Conservation (phyloP, 2,888 invertebrate species). For the Zaprionus obscuricornis region DNA sequence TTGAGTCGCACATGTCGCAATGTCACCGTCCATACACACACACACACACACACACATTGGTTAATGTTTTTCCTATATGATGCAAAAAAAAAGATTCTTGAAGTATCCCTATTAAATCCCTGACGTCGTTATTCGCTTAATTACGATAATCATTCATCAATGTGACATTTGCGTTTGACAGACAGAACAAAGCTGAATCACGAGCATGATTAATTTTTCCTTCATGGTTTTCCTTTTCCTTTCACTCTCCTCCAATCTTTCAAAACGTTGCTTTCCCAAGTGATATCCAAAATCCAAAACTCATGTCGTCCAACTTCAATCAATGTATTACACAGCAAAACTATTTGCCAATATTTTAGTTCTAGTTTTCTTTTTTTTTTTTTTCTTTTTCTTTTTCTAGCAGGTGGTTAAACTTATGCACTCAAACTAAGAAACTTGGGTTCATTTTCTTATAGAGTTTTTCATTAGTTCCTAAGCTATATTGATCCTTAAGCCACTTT, state of each 20-base stretch:
- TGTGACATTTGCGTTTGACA: constrained; percentile 79
- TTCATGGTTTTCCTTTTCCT: too few species aligned
- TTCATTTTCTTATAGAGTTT: too few species aligned
- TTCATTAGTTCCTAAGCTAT: too few species aligned
- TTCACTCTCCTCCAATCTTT: too few species aligned
- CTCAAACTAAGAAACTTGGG: neutral
- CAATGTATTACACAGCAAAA: constrained; percentile 45
- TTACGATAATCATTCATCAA: constrained; percentile 78
- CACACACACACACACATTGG: too few species aligned
- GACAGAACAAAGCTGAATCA: constrained; percentile 71
- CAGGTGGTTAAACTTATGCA: constrained; percentile 25
- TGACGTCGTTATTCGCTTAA: constrained; percentile 70
- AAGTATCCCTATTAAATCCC: constrained; percentile 43
- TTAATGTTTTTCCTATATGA: constrained; percentile 16
- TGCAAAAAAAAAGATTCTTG: neutral
- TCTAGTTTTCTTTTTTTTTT: constrained; percentile 2
- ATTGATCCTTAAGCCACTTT: too few species aligned
- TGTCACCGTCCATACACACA: constrained; percentile 49
- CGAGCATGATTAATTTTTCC: constrained; percentile 62
- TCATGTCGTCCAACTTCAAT: neutral
- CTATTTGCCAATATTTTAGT: constrained; percentile 16
- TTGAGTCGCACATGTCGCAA: constrained; percentile 55
- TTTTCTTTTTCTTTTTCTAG: neutral
- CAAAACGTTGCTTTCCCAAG: constrained; percentile 22
- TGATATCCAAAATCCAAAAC: constrained; percentile 7